Evolutionary conservation across 2,113 vertebrate species (phyloP).

Genomic region (Heteronetta atricapilla): DNA sequence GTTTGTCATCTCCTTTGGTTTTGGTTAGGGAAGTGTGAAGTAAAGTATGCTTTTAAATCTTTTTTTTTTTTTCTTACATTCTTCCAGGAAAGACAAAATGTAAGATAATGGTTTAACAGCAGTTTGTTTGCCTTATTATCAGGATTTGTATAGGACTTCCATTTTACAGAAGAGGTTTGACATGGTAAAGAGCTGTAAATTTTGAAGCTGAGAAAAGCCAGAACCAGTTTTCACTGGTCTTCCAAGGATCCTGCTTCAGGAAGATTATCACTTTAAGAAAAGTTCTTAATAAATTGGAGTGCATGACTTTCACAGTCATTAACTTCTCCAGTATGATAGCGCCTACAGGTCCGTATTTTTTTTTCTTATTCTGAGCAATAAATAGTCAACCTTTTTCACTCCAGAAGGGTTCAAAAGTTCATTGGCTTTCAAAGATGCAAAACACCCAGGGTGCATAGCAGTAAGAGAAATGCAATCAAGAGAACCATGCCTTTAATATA

Average conservation of each 20-base stretch:
- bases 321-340: not conserved
- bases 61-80: not conserved
- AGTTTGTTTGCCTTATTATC: not conserved
- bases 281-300: not conserved
- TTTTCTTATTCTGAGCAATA: not conserved
- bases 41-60: not conserved
- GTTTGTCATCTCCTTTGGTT: not conserved
- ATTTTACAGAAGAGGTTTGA: not conserved
- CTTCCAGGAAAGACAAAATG: not conserved
- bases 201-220: not conserved
- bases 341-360: not conserved
- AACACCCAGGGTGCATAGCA: not conserved
- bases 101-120: not conserved
- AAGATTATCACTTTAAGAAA: not conserved
- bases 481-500: not conserved
- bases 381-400: not conserved
- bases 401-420: not conserved
- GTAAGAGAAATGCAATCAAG: not conserved
- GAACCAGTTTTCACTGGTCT: not conserved
- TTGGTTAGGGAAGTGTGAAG: not conserved
- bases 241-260: not conserved
- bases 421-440: not conserved
- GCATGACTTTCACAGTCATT: not conserved
- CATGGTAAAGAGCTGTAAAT: not conserved
- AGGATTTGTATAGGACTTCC: not conserved